Conservation (phyloP, 2,888 invertebrate species). For the Mechanitis messenoides region DNA sequence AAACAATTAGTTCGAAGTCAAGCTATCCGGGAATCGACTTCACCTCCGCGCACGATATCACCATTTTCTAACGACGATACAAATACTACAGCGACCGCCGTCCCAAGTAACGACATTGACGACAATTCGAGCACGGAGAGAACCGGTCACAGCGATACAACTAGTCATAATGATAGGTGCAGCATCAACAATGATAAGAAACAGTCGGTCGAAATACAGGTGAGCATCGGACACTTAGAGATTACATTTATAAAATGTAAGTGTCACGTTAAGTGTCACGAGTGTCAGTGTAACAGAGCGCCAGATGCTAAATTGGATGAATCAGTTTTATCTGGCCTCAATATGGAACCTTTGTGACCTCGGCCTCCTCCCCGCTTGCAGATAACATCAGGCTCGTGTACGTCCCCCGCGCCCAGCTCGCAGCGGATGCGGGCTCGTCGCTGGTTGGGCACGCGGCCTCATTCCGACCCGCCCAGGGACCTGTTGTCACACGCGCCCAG, state of each 20-base stretch:
- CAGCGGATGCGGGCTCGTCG: constrained; percentile 46
- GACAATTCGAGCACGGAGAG: constrained; percentile 15
- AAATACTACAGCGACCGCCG: constrained; percentile 3
- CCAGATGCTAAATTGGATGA: too few species aligned
- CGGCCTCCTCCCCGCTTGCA: constrained; percentile 24
- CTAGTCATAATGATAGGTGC: constrained; percentile 58
- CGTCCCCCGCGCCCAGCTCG: constrained; percentile 37
- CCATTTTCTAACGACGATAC: constrained; percentile 40
- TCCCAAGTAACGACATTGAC: constrained; percentile 15
- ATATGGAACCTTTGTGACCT: too few species aligned
- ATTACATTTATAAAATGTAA: too few species aligned
- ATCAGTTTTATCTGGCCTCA: too few species aligned
- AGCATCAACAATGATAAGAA: constrained; percentile 43
- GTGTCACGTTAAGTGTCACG: too few species aligned
- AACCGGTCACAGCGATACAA: constrained; percentile 36
- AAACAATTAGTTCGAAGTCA: constrained; percentile 92
- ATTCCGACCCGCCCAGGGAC: constrained; percentile 48
- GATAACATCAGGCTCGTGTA: constrained; percentile 61
- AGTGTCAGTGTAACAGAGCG: too few species aligned
- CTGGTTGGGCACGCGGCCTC: constrained; percentile 44
- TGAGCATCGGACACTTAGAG: constrained; percentile 23
- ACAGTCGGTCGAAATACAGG: constrained; percentile 68
- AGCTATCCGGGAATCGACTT: constrained; percentile 91
- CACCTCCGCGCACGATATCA: constrained; percentile 77
- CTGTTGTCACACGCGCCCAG: constrained; percentile 59